Evolutionary conservation across 2,113 vertebrate genomes (phyloP).

Genomic region (Microcebus murinus): DNA sequence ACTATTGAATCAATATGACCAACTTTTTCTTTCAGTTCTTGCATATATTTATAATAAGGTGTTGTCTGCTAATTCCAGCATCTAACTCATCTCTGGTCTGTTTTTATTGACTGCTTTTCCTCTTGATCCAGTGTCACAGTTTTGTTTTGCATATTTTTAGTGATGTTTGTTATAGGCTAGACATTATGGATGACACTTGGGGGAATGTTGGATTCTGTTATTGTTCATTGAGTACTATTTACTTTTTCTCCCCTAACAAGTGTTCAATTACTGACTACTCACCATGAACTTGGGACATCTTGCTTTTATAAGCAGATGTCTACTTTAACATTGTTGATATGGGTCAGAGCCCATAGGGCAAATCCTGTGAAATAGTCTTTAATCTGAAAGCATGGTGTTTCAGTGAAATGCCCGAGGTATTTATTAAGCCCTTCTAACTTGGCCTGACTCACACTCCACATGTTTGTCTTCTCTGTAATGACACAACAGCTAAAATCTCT

Average conservation of each 20-base stretch:
- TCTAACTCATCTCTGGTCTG: not conserved
- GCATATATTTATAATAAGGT: not conserved
- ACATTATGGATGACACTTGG: not conserved
- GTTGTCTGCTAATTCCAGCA: not conserved
- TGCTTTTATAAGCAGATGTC: not conserved
- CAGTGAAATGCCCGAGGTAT: not conserved
- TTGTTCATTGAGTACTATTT: not conserved
- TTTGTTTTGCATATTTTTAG: not conserved
- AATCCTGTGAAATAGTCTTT: not conserved
- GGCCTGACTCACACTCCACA: not conserved
- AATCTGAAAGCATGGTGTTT: not conserved
- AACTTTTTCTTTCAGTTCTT: not conserved
- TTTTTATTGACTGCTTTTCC: not conserved
- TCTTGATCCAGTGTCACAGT: not conserved
- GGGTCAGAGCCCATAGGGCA: not conserved
- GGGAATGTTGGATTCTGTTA: not conserved
- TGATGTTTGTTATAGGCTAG: not conserved
- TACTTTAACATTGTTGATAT: not conserved
- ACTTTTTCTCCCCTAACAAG: not conserved
- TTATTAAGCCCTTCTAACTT: not conserved
- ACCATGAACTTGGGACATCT: not conserved
- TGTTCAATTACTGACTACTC: not conserved
- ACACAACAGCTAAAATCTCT: not conserved
- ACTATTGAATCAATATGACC: not conserved
- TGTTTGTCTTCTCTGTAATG: not conserved